Conservation (phyloP, 1,140 invertebrate genomes). For the Eriocheir sinensis region DNA sequence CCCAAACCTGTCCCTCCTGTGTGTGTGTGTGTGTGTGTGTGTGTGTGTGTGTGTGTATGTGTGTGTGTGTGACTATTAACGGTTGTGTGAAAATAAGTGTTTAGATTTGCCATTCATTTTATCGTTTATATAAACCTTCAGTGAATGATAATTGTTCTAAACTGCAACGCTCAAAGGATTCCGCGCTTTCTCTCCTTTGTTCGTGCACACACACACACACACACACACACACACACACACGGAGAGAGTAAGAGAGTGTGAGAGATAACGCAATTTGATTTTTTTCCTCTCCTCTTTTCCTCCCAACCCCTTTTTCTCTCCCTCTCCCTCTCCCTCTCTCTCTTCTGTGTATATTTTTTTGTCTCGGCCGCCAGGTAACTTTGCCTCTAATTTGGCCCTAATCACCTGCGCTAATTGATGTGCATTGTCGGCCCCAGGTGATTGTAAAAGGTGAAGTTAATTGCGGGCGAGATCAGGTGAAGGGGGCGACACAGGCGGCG, state of each 20-base stretch:
- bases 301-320: not conserved
- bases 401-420: constrained; percentile 23
- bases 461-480: not conserved
- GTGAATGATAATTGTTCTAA: too few relatives aligned
- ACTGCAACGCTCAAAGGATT: too few relatives aligned
- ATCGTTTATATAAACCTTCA: too few relatives aligned
- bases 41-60: too few relatives aligned
- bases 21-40: too few relatives aligned
- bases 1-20: not conserved
- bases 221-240: constrained; percentile 22
- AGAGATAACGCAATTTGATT: too few relatives aligned
- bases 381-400: constrained; percentile 2
- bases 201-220: constrained; percentile 10
- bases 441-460: not conserved
- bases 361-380: not conserved
- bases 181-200: not conserved
- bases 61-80: too few relatives aligned
- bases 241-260: not conserved
- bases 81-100: not conserved
- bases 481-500: not conserved
- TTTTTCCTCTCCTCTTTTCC: too few relatives aligned
- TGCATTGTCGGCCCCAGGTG: not conserved
- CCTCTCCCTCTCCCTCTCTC: not conserved
- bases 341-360: not conserved
- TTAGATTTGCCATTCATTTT: not conserved